phyloP scores from a whole-genome alignment of 2,113 vertebrate species.

The Caracal caracal region DNA sequence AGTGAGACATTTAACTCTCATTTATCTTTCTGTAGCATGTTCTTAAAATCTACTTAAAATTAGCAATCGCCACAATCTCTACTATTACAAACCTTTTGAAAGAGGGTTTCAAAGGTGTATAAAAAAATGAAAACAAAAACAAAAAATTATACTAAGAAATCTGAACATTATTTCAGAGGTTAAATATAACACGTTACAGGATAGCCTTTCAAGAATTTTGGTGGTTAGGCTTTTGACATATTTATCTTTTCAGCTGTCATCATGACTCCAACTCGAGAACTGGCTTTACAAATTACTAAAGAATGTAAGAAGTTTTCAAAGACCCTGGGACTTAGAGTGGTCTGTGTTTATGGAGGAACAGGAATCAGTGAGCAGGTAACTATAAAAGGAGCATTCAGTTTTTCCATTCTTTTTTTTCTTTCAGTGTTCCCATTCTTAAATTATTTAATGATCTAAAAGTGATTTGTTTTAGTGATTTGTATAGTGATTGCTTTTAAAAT shows the following conservation, averaged over 20 bases:
- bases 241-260: constrained; percentile 91
- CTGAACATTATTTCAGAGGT: neutral
- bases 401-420: neutral
- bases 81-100: neutral
- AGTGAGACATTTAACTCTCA: constrained; percentile 24
- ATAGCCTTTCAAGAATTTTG: neutral
- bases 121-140: neutral
- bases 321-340: constrained; percentile 94
- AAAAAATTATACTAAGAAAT: constrained; percentile 5
- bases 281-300: constrained; percentile 99
- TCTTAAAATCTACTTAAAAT: constrained; percentile 39
- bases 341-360: constrained; percentile 99
- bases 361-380: constrained; percentile 99
- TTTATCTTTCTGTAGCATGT: constrained; percentile 58
- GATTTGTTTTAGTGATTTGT: constrained; percentile 38
- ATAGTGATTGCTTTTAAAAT: neutral
- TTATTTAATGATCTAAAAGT: constrained; percentile 20
- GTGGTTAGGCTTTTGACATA: constrained; percentile 44
- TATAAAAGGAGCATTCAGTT: neutral
- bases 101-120: neutral
- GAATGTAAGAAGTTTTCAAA: constrained; percentile 99
- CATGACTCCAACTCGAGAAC: constrained; percentile 97
- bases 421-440: neutral
- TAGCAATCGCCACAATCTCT: neutral
- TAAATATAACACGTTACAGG: constrained; percentile 5